Base-by-base conservation (phyloP, 1,140 invertebrate species). In the Linepithema humile region DNA sequence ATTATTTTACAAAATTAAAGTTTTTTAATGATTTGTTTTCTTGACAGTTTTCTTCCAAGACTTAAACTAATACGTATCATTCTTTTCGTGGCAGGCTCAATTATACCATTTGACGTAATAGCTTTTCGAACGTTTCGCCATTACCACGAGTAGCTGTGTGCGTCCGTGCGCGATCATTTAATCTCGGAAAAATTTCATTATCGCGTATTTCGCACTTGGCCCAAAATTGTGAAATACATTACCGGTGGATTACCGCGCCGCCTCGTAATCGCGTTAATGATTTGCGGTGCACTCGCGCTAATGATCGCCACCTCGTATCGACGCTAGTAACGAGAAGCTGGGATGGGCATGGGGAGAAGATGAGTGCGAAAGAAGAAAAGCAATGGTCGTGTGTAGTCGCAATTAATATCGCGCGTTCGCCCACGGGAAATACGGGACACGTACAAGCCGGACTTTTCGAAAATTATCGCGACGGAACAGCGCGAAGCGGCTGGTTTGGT, bases 251-350 rank as follows among this genome's bases (percentile, higher is more conserved):
- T 57, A 80, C 75, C 87, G 60, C 82, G 67, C 57, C 75, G 62
- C 69, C 50, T 59, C 67, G 65, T 91, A 91, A 90, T 89, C 85
- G 69, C 64, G 62, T 88, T 86, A 90, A 91, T 90, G 85, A 91
- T 91, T 91, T 85, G 57, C 83, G 43, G 74, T 53, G 55, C 64
- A 85, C 88, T 75, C 82, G 55, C 89, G 83, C 87, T 91, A 90
- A 91, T 87, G 89, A 91, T 91, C 80, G 55, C 55, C 67, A 45
- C 35, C 55, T 78, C 82, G 73, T 60, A 85, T 43, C 29, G 45
- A 48, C 23, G 29, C 38, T 23, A 38, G 53, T 53, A n/a, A 32
- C 15, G 55, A 57, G 75, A 69, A 40, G 29, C 23, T 26, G 23
- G 17, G 40, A 29, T 1, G 53, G 29, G 12, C 17, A 12, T n/a